A percentile compares a stretch with the other conserved stretches of the same genome.
phyloP scores from a whole-genome alignment of 2,113 vertebrate genomes.

The Clarias gariepinus region DNA sequence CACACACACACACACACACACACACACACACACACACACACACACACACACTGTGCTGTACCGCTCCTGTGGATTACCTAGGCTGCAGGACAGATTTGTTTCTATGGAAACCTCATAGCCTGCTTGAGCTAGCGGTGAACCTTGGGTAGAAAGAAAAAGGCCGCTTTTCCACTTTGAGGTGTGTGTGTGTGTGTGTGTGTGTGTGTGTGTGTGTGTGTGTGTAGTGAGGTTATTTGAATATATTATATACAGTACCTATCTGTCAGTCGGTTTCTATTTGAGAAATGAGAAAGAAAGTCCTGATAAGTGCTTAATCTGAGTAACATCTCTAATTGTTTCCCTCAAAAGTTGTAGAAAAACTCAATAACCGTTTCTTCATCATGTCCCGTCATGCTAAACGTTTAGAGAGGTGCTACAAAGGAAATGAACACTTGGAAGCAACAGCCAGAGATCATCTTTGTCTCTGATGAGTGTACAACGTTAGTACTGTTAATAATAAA shows the following conservation, averaged over 20 bases:
- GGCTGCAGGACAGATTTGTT: slow-evolving; percentile 56
- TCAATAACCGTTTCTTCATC: too few species aligned
- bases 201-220: slow-evolving; percentile 36
- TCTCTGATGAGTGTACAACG: background rate
- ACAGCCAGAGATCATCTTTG: background rate
- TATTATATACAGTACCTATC: slow-evolving; percentile 16
- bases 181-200: slow-evolving; percentile 31
- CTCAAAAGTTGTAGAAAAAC: background rate
- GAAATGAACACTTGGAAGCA: background rate
- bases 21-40: slow-evolving; percentile 38
- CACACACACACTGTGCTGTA: slow-evolving; percentile 35
- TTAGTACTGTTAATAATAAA: background rate
- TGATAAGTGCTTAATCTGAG: background rate
- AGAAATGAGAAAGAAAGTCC: slow-evolving; percentile 9
- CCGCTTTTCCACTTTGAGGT: slow-evolving; percentile 38
- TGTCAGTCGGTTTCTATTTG: slow-evolving; percentile 27
- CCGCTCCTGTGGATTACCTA: slow-evolving; percentile 58
- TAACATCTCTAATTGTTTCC: background rate
- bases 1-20: slow-evolving; percentile 37
- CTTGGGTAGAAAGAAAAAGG: slow-evolving; percentile 36
- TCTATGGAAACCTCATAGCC: slow-evolving; percentile 55
- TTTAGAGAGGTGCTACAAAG: background rate
- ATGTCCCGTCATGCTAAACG: background rate
- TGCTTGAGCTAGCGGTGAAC: slow-evolving; percentile 45
- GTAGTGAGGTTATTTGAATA: slow-evolving; percentile 27